Percentiles rank a stretch among this genome's conserved stretches.
These are phyloP conservation scores for Ptyas mucosa DNA, from an alignment of 2,113 vertebrate genomes.

Conservation along the genomic window DNA sequence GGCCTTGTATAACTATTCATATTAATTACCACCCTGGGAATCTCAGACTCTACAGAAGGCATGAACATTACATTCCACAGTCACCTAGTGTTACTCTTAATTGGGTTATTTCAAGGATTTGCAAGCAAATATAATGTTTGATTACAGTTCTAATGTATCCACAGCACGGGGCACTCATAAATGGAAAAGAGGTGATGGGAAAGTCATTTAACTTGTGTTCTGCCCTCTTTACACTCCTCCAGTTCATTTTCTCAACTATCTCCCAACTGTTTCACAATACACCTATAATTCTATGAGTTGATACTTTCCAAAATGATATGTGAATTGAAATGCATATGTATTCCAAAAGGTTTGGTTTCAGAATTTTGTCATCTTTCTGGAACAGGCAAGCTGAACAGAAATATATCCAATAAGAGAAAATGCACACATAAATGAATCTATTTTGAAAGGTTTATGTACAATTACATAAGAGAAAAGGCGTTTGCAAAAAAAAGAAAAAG, in stretches of 20 bases:
- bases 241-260: constrained; percentile 16
- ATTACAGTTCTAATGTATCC: constrained; percentile 19
- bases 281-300: not conserved
- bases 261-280: constrained; percentile 33
- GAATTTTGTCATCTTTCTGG: not conserved
- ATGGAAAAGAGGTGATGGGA: not conserved
- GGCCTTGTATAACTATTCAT: not conserved
- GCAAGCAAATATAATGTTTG: not conserved
- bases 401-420: not conserved
- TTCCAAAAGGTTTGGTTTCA: not conserved
- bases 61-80: not conserved
- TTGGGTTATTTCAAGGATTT: constrained; percentile 19
- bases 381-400: not conserved
- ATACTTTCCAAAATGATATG: not conserved
- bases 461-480: not conserved
- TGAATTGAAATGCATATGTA: not conserved
- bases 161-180: constrained; percentile 21
- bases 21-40: not conserved
- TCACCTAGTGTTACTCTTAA: constrained; percentile 13
- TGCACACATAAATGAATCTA: not conserved
- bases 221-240: not conserved
- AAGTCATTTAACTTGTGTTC: not conserved
- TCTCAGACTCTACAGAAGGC: not conserved
- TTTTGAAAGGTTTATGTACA: not conserved
- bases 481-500: not conserved